A percentile compares a stretch with the other conserved stretches of the same genome.
These are phyloP conservation scores for Glaucopsyche alexis DNA, from an alignment of 2,888 invertebrate genomes.

Conservation along the genomic window DNA sequence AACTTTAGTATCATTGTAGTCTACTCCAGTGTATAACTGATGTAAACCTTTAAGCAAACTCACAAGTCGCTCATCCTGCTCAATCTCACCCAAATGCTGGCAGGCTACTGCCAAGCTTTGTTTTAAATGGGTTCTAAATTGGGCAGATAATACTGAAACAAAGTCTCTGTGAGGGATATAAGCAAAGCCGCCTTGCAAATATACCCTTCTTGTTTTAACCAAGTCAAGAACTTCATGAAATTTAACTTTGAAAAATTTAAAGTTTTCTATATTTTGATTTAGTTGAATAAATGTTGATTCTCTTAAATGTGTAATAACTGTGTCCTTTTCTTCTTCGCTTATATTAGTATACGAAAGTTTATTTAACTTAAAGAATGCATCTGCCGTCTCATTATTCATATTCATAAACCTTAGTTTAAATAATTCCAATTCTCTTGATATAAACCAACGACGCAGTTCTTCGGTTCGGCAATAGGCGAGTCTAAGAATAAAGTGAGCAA, in stretches of 20 bases:
- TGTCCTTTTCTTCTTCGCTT: constrained; percentile 83
- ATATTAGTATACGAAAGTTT: constrained; percentile 84
- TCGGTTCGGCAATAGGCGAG: constrained; percentile 94
- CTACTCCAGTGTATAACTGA: constrained; percentile 90
- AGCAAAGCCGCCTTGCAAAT: constrained; percentile 89
- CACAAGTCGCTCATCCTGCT: constrained; percentile 90
- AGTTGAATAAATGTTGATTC: constrained; percentile 81
- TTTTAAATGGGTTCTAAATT: constrained; percentile 86
- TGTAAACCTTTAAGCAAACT: constrained; percentile 87
- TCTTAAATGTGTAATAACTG: constrained; percentile 80
- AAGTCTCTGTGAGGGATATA: constrained; percentile 93
- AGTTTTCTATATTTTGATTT: constrained; percentile 79
- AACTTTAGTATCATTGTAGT: constrained; percentile 81
- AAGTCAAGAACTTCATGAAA: constrained; percentile 94
- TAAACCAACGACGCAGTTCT: constrained; percentile 93
- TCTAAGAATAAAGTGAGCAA: constrained; percentile 95
- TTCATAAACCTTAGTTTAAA: constrained; percentile 89
- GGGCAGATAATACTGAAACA: constrained; percentile 88
- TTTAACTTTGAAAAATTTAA: constrained; percentile 89
- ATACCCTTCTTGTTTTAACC: constrained; percentile 88
- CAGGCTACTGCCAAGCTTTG: constrained; percentile 85
- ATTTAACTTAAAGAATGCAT: constrained; percentile 83
- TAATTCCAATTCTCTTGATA: constrained; percentile 92
- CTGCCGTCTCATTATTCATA: constrained; percentile 82
- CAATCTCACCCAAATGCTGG: constrained; percentile 85